Evolutionary conservation across 2,113 vertebrate genomes (phyloP).

Genomic region (Brachyistius frenatus): DNA sequence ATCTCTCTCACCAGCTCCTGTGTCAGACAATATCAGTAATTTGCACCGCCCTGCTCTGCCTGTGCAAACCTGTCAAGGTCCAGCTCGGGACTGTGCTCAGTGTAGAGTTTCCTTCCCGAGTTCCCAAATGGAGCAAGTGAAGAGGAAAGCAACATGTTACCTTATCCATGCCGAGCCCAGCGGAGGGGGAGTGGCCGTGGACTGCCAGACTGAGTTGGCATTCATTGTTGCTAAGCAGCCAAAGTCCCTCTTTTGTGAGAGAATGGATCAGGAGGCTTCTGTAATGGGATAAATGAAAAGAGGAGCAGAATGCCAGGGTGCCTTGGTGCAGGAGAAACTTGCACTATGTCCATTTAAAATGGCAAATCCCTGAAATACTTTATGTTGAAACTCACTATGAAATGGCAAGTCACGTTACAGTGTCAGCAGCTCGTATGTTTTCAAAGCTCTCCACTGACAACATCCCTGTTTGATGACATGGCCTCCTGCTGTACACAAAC

Average conservation of each 20-base stretch:
- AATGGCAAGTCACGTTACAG: not conserved
- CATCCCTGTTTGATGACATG: constrained; percentile 30
- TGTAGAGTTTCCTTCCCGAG: constrained; percentile 59
- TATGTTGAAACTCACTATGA: not conserved
- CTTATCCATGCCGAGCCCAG: constrained; percentile 65
- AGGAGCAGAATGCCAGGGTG: constrained; percentile 20
- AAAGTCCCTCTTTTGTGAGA: constrained; percentile 73
- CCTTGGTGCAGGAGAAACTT: constrained; percentile 1
- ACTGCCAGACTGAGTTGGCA: constrained; percentile 63
- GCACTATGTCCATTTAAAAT: not conserved
- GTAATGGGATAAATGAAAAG: constrained; percentile 50
- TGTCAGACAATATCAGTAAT: constrained; percentile 37
- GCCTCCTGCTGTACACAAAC: constrained; percentile 43
- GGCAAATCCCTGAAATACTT: not conserved
- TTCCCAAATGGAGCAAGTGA: constrained; percentile 58
- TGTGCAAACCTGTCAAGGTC: constrained; percentile 63
- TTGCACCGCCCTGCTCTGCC: constrained; percentile 19
- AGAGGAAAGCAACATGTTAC: constrained; percentile 74
- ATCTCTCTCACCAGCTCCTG: constrained; percentile 25
- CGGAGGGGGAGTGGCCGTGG: constrained; percentile 69
- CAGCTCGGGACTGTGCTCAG: constrained; percentile 45
- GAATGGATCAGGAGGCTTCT: constrained; percentile 67
- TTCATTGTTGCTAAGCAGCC: constrained; percentile 82
- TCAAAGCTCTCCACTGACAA: constrained; percentile 3
- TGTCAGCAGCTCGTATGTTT: not conserved